Base-by-base conservation (phyloP, 2,888 invertebrate genomes). In the Agrypnus murinus region DNA sequence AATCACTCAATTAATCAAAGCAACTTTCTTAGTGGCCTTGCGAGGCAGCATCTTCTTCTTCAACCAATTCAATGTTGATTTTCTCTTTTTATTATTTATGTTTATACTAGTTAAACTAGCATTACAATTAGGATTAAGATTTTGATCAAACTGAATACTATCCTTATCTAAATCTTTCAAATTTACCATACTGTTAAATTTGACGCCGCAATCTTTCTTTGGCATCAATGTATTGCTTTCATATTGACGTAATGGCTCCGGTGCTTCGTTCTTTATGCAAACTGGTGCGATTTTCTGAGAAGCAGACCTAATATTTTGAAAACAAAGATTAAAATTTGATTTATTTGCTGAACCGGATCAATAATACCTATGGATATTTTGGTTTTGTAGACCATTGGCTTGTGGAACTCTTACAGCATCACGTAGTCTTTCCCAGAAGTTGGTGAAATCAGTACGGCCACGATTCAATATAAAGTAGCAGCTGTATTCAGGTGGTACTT, bases 351-450 rank as follows among this genome's bases (percentile, higher is more conserved):
- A 32, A 55, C 8, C n/a, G n/a, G n/a, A 25, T 31, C 32, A 17
- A 12, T 43, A 12, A 14, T 19, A 58, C 58, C 58, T 58, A 3
- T 43, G 15, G 1, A 58, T 58, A 15, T 43, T 58, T 8, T 55
- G 55, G 1, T 34, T 31, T n/a, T 36, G 12, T 1, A 3, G 0
- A n/a, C 31, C 48, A 10, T 32, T 46, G 36, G 2, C 14, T 31
- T 4, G 31, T 25, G 6, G 17, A 12, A 12, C 9, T 46, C 19
- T 65, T 58, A 91, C 83, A 0, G 92, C 90, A 71, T 88, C 86
- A 36, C 87, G 85, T 19, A 94, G 85, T 77, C 90, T 91, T 6
- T 89, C 88, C 93, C 94, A 95, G 84, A 94, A 93, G 83, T 92
- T 89, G 79, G 89, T 91, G 71, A 83, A 84, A 0, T 86, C 86